phyloP scores from a whole-genome alignment of 2,113 vertebrate genomes.

The Crypturellus undulatus region DNA sequence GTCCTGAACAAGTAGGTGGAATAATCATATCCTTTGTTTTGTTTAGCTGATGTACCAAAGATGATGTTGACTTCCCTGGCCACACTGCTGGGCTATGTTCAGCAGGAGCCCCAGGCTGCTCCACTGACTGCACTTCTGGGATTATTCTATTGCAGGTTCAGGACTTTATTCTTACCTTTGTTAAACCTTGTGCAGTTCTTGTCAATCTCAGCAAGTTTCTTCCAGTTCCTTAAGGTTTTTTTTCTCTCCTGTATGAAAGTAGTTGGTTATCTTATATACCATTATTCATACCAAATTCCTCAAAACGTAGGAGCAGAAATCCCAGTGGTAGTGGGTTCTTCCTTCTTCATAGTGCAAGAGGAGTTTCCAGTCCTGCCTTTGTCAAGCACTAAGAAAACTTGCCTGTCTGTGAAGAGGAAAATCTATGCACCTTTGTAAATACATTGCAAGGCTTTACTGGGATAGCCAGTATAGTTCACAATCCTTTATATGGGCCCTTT shows the following conservation, averaged over 20 bases:
- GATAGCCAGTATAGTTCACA: background rate
- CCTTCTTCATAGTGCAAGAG: background rate
- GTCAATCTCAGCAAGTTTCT: background rate
- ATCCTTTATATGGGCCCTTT: background rate
- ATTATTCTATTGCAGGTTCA: background rate
- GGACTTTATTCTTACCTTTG: background rate
- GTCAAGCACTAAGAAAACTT: background rate
- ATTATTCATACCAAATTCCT: background rate
- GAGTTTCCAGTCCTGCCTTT: background rate
- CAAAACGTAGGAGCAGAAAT: background rate
- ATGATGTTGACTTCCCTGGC: background rate
- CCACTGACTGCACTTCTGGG: background rate
- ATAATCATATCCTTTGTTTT: background rate
- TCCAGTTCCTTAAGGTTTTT: background rate
- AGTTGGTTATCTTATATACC: background rate
- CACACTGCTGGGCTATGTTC: background rate
- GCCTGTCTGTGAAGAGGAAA: background rate
- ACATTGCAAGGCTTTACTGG: background rate
- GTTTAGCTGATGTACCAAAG: background rate
- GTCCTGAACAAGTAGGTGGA: background rate
- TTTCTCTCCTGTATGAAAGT: background rate
- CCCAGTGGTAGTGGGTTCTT: background rate
- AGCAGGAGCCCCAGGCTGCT: background rate
- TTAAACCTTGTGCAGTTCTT: background rate
- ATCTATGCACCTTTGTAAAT: background rate